Conservation (phyloP, 2,888 invertebrate species). For the Microplitis deprimator region DNA sequence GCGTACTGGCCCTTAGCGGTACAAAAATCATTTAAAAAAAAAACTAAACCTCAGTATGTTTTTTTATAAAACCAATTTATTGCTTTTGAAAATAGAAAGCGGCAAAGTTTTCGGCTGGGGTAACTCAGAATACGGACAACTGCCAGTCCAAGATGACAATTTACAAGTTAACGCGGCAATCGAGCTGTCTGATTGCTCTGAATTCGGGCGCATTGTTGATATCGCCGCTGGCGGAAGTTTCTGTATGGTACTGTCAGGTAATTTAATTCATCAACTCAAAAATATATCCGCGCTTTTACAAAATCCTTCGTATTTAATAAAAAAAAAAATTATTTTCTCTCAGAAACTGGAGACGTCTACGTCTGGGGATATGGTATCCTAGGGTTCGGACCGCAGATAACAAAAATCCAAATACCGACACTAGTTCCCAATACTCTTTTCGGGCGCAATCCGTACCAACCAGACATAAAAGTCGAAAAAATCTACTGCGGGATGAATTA, state of each 20-base stretch:
- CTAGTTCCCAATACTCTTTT: constrained; percentile 86
- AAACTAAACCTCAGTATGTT: background rate
- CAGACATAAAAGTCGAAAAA: constrained; percentile 74
- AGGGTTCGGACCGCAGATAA: constrained; percentile 88
- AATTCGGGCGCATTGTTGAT: constrained; percentile 83
- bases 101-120: constrained; percentile 98
- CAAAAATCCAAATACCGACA: constrained; percentile 78
- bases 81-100: constrained; percentile 74
- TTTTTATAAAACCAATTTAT: constrained; percentile 27
- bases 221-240: constrained; percentile 90
- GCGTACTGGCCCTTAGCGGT: constrained; percentile 91
- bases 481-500: constrained; percentile 83
- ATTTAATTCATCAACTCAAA: background rate
- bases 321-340: constrained; percentile 11
- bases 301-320: background rate
- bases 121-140: constrained; percentile 93
- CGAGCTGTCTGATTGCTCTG: constrained; percentile 76
- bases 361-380: constrained; percentile 96
- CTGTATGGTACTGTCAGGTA: constrained; percentile 87
- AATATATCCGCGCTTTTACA: no score
- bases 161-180: constrained; percentile 85
- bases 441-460: constrained; percentile 87
- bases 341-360: constrained; percentile 87
- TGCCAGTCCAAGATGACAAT: constrained; percentile 74
- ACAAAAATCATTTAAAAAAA: constrained; percentile 33